These are phyloP conservation scores for Octodonta nipae DNA, from an alignment of 2,888 invertebrate genomes.

Conservation along the genomic window DNA sequence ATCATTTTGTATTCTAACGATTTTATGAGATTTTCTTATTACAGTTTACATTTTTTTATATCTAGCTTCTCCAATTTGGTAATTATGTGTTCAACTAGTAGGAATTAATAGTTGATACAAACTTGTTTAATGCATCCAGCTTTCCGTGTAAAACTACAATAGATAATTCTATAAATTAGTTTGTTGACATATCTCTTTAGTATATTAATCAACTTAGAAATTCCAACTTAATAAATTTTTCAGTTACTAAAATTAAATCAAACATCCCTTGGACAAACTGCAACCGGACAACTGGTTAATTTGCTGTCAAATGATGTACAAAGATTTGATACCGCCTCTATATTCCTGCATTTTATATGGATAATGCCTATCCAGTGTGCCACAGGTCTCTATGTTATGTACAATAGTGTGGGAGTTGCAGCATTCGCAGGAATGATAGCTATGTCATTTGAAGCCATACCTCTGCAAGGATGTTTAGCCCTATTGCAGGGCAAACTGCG, in stretches of 20 bases:
- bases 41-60: too few species aligned
- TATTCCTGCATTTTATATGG: conserved; percentile 67
- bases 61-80: too few species aligned
- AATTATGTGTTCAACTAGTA: too few species aligned
- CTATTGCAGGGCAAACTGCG: conserved; percentile 36
- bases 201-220: neutral
- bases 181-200: too few species aligned
- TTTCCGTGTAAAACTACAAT: too few species aligned
- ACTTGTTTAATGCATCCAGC: too few species aligned
- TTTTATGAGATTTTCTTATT: too few species aligned
- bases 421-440: conserved; percentile 49
- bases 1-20: too few species aligned
- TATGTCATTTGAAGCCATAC: conserved; percentile 40
- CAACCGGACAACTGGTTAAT: conserved; percentile 71
- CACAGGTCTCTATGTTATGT: conserved; percentile 48
- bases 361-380: conserved; percentile 63
- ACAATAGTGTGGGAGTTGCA: conserved; percentile 40
- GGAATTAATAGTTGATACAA: too few species aligned
- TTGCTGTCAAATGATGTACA: conserved; percentile 74
- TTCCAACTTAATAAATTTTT: neutral
- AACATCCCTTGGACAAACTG: conserved; percentile 63
- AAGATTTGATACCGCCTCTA: conserved; percentile 59
- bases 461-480: conserved; percentile 40
- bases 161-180: too few species aligned
- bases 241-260: conserved; percentile 49